phyloP scores from a whole-genome alignment of 2,113 vertebrate species.

The Brachypteracias leptosomus region DNA sequence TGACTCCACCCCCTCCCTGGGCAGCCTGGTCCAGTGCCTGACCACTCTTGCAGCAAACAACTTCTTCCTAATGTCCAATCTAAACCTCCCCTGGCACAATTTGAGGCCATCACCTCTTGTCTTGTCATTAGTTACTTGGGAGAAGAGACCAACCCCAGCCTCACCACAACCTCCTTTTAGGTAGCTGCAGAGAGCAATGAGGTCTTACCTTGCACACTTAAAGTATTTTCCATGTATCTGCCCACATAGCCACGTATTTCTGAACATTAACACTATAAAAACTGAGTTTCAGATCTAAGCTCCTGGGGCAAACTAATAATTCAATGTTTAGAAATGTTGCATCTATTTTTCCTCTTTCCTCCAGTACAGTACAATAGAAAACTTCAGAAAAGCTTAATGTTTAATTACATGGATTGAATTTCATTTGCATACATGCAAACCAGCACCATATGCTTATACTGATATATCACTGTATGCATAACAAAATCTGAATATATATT shows the following conservation, averaged over 20 bases:
- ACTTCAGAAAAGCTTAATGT: background rate
- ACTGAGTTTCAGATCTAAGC: background rate
- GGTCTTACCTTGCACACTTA: background rate
- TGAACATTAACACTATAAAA: background rate
- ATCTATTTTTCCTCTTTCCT: background rate
- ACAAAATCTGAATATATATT: background rate
- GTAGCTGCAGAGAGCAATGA: too few species aligned
- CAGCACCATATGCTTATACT: background rate
- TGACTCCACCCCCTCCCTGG: too few species aligned
- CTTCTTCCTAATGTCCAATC: too few species aligned
- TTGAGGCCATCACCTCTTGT: too few species aligned
- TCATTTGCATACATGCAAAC: background rate
- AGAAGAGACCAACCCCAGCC: too few species aligned
- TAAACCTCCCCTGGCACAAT: too few species aligned
- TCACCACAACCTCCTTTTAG: too few species aligned
- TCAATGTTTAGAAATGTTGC: background rate
- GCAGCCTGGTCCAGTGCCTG: too few species aligned
- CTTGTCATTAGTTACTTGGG: too few species aligned
- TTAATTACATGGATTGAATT: background rate
- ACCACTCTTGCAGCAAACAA: too few species aligned
- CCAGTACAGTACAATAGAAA: background rate
- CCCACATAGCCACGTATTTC: background rate
- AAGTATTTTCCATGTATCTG: fast-evolving
- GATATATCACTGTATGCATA: background rate
- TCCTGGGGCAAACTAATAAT: background rate